Evolutionary conservation across 2,797 vertebrate species (phyloP).

Genomic region (Sebastes paucispinis): DNA sequence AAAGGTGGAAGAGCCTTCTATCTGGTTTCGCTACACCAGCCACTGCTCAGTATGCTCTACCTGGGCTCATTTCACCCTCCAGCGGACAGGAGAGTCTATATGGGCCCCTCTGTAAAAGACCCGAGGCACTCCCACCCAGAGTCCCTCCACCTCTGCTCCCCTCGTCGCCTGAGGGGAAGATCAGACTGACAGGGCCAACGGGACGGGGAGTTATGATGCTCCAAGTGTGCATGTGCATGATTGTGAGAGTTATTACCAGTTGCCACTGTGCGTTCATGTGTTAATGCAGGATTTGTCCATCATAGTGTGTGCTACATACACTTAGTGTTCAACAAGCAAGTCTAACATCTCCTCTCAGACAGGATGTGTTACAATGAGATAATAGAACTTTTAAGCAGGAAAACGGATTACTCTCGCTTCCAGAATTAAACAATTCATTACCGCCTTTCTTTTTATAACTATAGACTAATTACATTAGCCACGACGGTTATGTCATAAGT

Average conservation of each 20-base stretch:
- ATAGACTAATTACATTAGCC: constrained; percentile 76
- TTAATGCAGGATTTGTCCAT: constrained; percentile 56
- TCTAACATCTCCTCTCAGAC: constrained; percentile 38
- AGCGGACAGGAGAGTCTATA: constrained; percentile 76
- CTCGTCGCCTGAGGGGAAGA: constrained; percentile 61
- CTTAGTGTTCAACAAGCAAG: constrained; percentile 43
- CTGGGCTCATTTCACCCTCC: constrained; percentile 85
- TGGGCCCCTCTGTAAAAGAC: constrained; percentile 73
- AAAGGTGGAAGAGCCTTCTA: constrained; percentile 68
- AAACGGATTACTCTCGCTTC: constrained; percentile 70
- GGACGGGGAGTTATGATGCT: constrained; percentile 67
- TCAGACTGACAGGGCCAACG: constrained; percentile 72
- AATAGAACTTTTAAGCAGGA: constrained; percentile 66
- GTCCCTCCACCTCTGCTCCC: constrained; percentile 59
- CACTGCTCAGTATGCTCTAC: constrained; percentile 77
- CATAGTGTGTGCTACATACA: constrained; percentile 22
- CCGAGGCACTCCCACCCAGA: constrained; percentile 67
- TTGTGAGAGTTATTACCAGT: constrained; percentile 48
- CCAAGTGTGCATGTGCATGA: constrained; percentile 30
- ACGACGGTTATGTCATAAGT: constrained; percentile 70
- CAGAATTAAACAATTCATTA: constrained; percentile 79
- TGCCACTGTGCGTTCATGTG: constrained; percentile 23
- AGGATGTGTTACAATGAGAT: constrained; percentile 59
- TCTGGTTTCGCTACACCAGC: constrained; percentile 71
- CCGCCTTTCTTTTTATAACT: constrained; percentile 79